phyloP scores from a whole-genome alignment of 2,113 vertebrate genomes.

The Thalassarche chlororhynchos region DNA sequence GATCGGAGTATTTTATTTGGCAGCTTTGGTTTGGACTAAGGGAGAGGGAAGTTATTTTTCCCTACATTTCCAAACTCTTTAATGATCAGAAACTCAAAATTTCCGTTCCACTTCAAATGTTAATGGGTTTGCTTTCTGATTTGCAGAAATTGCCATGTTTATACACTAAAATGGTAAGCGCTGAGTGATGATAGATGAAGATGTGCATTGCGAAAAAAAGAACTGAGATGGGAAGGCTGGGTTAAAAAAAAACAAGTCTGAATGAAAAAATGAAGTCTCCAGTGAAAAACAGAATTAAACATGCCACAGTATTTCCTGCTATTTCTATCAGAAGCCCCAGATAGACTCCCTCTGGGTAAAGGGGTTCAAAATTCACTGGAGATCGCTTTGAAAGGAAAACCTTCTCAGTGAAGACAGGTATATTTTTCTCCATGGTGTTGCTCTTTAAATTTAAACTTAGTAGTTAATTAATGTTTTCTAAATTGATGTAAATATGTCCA shows the following conservation, averaged over 20 bases:
- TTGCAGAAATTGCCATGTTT: slow-evolving; percentile 9
- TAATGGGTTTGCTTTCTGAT: slow-evolving; percentile 8
- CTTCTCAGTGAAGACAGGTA: not conserved
- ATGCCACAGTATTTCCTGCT: not conserved
- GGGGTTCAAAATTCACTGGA: not conserved
- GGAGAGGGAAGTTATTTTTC: not conserved
- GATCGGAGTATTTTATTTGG: not conserved
- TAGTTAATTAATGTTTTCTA: not conserved
- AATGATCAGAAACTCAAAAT: not conserved
- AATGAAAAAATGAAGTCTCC: not conserved
- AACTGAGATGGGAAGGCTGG: not conserved
- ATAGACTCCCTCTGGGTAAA: not conserved
- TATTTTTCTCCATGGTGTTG: not conserved
- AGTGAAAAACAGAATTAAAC: not conserved
- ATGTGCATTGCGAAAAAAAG: not conserved
- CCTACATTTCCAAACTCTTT: not conserved
- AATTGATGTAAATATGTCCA: not conserved
- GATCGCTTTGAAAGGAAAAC: not conserved
- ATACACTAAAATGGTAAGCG: not conserved
- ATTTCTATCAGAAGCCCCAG: not conserved
- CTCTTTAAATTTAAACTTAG: not conserved
- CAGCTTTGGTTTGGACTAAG: not conserved
- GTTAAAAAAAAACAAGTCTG: not conserved
- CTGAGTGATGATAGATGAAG: not conserved
- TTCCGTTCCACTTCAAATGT: not conserved